Conservation (phyloP, 2,888 invertebrate species). For the Anthophora plumipes region DNA sequence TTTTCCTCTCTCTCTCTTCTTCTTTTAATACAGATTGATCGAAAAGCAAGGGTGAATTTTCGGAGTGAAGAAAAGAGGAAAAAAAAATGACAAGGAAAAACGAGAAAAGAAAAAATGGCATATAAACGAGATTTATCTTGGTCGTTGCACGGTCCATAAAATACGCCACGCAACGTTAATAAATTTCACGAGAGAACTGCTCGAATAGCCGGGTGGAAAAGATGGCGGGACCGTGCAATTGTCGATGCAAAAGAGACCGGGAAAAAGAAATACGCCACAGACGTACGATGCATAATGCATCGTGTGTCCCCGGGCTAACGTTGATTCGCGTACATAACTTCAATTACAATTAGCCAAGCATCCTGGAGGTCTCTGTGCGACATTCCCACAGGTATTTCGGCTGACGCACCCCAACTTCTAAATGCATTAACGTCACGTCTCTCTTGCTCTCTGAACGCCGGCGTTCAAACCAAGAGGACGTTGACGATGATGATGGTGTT, state of each 20-base stretch:
- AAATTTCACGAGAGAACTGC: slow-evolving; percentile 18
- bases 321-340: slow-evolving; percentile 60
- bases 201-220: not conserved
- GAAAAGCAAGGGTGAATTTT: not conserved
- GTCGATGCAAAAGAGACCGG: slow-evolving; percentile 45
- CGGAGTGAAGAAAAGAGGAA: not conserved
- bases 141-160: slow-evolving; percentile 9
- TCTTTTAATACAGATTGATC: not conserved
- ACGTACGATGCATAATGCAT: slow-evolving; percentile 53
- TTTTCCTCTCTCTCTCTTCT: not conserved
- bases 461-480: slow-evolving; percentile 2
- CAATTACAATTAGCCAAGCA: slow-evolving; percentile 61
- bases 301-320: slow-evolving; percentile 29
- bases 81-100: not conserved
- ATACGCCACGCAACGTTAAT: not conserved
- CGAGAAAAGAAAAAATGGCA: not conserved
- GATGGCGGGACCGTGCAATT: slow-evolving; percentile 15
- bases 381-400: slow-evolving; percentile 60
- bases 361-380: slow-evolving; percentile 53
- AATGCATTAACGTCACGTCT: slow-evolving; percentile 52
- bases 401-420: slow-evolving; percentile 43
- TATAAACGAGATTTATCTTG: slow-evolving; percentile 1
- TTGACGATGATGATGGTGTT: too few relatives aligned
- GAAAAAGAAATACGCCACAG: slow-evolving; percentile 31
- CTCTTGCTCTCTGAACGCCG: not conserved